phyloP scores from a whole-genome alignment of 2,888 invertebrate genomes.

The Erynnis tages region DNA sequence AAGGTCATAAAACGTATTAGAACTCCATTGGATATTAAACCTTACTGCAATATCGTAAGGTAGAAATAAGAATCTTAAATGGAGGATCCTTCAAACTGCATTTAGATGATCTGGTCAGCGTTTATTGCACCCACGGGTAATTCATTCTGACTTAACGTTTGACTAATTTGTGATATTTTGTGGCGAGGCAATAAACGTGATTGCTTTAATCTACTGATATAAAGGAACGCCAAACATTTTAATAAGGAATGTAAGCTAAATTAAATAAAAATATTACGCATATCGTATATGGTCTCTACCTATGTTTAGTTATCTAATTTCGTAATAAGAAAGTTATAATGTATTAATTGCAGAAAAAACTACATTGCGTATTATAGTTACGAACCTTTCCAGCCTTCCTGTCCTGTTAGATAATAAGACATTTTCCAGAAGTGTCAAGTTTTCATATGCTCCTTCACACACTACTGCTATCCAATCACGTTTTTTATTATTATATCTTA shows the following conservation, averaged over 20 bases:
- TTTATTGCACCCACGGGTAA: constrained; percentile 77
- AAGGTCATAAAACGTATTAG: constrained; percentile 29
- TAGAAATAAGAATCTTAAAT: constrained; percentile 26
- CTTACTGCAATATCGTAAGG: constrained; percentile 35
- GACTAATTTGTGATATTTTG: constrained; percentile 79
- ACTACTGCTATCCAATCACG: background rate
- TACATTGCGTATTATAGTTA: too few species aligned
- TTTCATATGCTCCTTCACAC: too few species aligned
- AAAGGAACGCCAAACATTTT: constrained; percentile 2
- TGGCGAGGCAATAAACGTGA: constrained; percentile 59
- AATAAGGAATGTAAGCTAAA: background rate
- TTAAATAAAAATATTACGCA: too few species aligned
- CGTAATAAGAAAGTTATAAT: too few species aligned
- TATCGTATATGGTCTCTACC: too few species aligned
- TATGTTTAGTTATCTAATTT: too few species aligned
- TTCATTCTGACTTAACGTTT: constrained; percentile 73
- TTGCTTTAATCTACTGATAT: constrained; percentile 62
- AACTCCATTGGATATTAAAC: constrained; percentile 31
- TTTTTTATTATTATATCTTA: background rate
- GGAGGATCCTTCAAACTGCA: constrained; percentile 53
- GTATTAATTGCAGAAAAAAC: too few species aligned
- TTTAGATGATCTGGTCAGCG: constrained; percentile 63
- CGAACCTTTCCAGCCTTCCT: background rate
- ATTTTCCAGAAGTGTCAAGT: too few species aligned
- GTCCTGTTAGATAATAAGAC: too few species aligned